Conservation (phyloP, 2,888 invertebrate genomes). For the Cheilosia vulpina region DNA sequence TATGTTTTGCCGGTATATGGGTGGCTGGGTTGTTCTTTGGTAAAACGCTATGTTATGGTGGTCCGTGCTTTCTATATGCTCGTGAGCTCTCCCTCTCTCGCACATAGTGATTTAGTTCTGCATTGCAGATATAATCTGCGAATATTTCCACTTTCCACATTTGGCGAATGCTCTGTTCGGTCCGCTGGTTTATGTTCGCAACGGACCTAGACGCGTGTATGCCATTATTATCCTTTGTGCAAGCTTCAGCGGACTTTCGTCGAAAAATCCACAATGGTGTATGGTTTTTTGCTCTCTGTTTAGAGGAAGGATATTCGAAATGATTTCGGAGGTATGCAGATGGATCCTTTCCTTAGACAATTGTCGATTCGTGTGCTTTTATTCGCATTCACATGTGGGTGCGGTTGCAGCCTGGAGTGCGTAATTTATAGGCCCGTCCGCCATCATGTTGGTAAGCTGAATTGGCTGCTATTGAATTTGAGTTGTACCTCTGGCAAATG, state of each 20-base stretch:
- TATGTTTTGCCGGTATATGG: neutral
- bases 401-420: neutral
- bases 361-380: conserved; percentile 17
- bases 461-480: conserved; percentile 8
- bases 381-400: neutral
- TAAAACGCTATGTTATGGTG: conserved; percentile 28
- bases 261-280: conserved; percentile 27
- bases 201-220: conserved; percentile 33
- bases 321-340: conserved; percentile 7
- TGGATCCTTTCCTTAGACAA: conserved; percentile 18
- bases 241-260: conserved; percentile 30
- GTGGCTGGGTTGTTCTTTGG: conserved; percentile 18
- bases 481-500: neutral
- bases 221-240: conserved; percentile 55
- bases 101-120: conserved; percentile 38
- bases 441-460: conserved; percentile 12
- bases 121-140: conserved; percentile 59
- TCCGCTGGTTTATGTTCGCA: conserved; percentile 38
- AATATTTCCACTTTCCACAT: conserved; percentile 57
- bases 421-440: conserved; percentile 29
- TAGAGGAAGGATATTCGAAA: conserved; percentile 25
- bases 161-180: conserved; percentile 47
- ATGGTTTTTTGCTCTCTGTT: conserved; percentile 13
- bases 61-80: conserved; percentile 1
- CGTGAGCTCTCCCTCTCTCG: neutral